phyloP scores from a whole-genome alignment of 1,140 invertebrate species.

The Ridgeia piscesae region DNA sequence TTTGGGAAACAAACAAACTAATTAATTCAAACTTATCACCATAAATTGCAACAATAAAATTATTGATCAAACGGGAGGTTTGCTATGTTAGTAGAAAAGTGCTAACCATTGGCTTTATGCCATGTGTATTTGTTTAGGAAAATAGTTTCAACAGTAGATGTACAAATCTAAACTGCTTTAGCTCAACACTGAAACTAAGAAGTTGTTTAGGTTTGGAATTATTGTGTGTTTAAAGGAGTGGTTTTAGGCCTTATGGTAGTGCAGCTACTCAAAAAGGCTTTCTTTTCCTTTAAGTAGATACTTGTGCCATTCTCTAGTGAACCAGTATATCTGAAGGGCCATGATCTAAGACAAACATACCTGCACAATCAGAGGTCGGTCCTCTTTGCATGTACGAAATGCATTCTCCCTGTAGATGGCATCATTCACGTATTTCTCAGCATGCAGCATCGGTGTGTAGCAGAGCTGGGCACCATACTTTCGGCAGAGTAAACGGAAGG shows the following conservation, averaged over 20 bases:
- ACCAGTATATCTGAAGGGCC: neutral
- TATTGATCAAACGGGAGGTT: neutral
- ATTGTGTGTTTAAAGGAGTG: too few relatives aligned
- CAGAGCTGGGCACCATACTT: constrained; percentile 81
- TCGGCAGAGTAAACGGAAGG: constrained; percentile 87
- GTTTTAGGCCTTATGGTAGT: too few relatives aligned
- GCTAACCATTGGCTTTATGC: too few relatives aligned
- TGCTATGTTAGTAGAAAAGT: neutral
- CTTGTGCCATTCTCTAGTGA: neutral
- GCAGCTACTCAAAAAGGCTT: neutral
- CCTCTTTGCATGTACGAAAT: constrained; percentile 75
- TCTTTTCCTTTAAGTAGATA: neutral
- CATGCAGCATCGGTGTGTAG: constrained; percentile 79
- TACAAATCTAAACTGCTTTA: too few relatives aligned
- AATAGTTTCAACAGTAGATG: too few relatives aligned
- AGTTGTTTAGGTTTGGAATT: too few relatives aligned
- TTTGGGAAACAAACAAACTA: neutral
- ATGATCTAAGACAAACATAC: constrained; percentile 57
- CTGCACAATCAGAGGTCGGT: constrained; percentile 93
- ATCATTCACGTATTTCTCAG: constrained; percentile 77
- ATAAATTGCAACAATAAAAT: neutral
- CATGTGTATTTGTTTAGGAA: too few relatives aligned
- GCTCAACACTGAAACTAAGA: too few relatives aligned
- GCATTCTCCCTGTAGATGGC: constrained; percentile 82
- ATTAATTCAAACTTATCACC: too few relatives aligned